Percentiles rank a stretch among this genome's conserved stretches.
These are phyloP conservation scores for Fabriciana adippe DNA, from an alignment of 2,888 invertebrate genomes.

Conservation along the genomic window DNA sequence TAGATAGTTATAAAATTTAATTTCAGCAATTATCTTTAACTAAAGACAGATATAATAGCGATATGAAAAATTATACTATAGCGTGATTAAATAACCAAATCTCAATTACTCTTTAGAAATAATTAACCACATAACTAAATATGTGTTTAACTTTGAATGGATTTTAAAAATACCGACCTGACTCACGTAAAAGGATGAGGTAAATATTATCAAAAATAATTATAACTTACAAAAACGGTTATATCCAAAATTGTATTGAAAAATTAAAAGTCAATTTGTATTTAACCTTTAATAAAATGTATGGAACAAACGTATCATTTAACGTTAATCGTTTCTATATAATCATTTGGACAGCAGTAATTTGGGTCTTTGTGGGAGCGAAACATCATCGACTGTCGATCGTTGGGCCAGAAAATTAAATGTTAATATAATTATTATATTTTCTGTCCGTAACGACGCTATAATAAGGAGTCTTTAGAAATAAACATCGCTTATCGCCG, in stretches of 20 bases:
- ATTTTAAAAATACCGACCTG: too few species aligned
- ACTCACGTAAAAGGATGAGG: too few species aligned
- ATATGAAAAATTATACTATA: too few species aligned
- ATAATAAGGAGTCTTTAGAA: slow-evolving; percentile 44
- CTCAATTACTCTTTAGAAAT: too few species aligned
- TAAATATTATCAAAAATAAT: slow-evolving; percentile 66
- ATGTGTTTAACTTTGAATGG: too few species aligned
- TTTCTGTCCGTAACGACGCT: slow-evolving; percentile 74
- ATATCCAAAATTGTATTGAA: slow-evolving; percentile 12
- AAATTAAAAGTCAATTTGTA: slow-evolving; percentile 40
- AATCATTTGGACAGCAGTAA: slow-evolving; percentile 44
- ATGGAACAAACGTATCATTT: slow-evolving; percentile 31
- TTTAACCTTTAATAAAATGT: slow-evolving; percentile 36
- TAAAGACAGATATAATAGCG: too few species aligned
- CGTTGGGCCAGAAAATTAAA: slow-evolving; percentile 78
- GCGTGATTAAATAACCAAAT: too few species aligned
- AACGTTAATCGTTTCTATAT: slow-evolving; percentile 34
- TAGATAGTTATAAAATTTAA: too few species aligned
- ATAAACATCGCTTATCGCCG: slow-evolving; percentile 16
- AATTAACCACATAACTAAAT: too few species aligned
- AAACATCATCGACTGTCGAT: slow-evolving; percentile 52
- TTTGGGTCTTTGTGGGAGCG: slow-evolving; percentile 46
- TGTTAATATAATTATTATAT: slow-evolving; percentile 77
- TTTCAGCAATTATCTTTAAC: too few species aligned
- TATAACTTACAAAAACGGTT: slow-evolving; percentile 9